phyloP scores from a whole-genome alignment of 2,888 invertebrate species.

The Parochlus steinenii region DNA sequence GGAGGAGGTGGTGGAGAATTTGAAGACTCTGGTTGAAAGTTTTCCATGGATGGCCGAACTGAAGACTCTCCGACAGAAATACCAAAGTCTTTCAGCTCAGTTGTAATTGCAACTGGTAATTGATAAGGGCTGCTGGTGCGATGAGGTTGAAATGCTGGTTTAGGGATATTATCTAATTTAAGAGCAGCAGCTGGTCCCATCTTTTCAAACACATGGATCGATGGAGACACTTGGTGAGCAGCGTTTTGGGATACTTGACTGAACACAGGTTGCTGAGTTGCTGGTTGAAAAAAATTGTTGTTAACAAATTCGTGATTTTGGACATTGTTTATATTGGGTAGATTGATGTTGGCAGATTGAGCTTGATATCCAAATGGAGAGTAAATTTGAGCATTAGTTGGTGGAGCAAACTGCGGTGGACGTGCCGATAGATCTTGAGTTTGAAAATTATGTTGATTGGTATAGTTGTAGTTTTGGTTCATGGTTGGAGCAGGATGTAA shows the following conservation, averaged over 20 bases:
- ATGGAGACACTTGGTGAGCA: no score
- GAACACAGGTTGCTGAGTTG: neutral
- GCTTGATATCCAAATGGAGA: slow-evolving; percentile 10
- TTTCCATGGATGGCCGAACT: neutral
- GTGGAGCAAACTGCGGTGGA: slow-evolving; percentile 8
- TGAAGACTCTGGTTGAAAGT: slow-evolving; percentile 2
- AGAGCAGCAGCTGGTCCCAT: no score
- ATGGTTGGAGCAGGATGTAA: neutral
- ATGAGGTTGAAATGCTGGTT: no score
- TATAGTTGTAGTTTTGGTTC: neutral
- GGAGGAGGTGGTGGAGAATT: slow-evolving; percentile 3
- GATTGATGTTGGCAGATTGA: neutral
- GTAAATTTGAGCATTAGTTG: slow-evolving; percentile 5
- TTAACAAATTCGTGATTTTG: no score
- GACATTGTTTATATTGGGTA: neutral
- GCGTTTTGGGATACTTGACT: no score
- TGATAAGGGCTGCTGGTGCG: no score
- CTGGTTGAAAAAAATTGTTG: no score
- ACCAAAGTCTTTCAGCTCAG: no score
- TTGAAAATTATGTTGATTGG: slow-evolving; percentile 3
- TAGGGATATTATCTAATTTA: no score
- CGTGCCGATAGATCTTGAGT: neutral
- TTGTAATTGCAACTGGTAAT: no score
- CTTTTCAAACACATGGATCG: no score
- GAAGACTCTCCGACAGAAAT: no score